Evolutionary conservation across 2,888 invertebrate genomes (phyloP).

Genomic region (Tenthredo amoena): DNA sequence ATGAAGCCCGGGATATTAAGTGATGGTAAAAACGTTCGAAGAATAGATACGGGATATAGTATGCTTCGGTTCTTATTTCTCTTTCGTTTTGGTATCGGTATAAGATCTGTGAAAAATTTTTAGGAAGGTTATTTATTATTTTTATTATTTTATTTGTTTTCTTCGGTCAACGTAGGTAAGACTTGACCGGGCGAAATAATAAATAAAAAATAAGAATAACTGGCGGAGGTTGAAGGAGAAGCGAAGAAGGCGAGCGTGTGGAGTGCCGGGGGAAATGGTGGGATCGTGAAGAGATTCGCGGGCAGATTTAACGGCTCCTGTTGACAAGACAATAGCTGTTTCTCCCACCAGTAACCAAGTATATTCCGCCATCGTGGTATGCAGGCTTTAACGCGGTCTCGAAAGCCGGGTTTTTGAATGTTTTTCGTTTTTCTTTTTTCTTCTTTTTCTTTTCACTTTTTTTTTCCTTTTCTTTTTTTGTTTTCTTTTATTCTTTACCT

Average conservation of each 20-base stretch:
- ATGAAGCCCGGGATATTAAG: not conserved
- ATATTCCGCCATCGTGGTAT: slow-evolving; percentile 71
- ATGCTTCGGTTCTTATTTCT: not conserved
- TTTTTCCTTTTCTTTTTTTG: not conserved
- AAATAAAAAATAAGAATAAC: slow-evolving; percentile 37
- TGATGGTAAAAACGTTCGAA: not conserved
- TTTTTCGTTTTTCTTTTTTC: not conserved
- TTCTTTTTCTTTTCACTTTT: not conserved
- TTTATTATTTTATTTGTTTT: too few species aligned
- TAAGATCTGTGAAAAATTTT: slow-evolving; percentile 5
- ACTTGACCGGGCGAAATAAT: slow-evolving; percentile 38
- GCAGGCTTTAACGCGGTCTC: slow-evolving; percentile 61
- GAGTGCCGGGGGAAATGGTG: slow-evolving; percentile 54
- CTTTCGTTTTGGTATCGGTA: not conserved
- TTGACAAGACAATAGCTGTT: slow-evolving; percentile 76
- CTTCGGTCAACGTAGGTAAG: slow-evolving; percentile 2
- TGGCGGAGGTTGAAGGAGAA: slow-evolving; percentile 54
- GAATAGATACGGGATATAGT: not conserved
- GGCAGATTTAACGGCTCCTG: slow-evolving; percentile 74
- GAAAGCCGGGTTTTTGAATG: slow-evolving; percentile 56
- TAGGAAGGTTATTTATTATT: not conserved
- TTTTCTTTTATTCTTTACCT: not conserved
- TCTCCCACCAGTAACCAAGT: slow-evolving; percentile 71
- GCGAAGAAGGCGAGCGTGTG: slow-evolving; percentile 61
- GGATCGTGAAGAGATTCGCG: slow-evolving; percentile 75